Conservation (phyloP, 2,113 vertebrate species). For the Varanus salvator region DNA sequence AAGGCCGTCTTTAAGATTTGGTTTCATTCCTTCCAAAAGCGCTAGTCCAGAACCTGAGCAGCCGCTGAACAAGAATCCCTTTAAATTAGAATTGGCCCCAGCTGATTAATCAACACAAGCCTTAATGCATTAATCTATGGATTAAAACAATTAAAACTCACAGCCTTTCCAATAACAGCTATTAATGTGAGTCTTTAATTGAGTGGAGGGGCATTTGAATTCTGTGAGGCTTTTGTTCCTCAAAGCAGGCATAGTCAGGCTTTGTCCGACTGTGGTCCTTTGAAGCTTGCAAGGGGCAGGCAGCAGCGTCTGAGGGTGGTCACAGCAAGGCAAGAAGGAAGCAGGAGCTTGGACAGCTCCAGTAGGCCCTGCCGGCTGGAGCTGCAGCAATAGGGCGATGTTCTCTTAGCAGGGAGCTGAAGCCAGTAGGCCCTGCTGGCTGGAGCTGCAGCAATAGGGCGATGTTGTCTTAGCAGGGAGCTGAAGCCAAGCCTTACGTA, state of each 20-base stretch:
- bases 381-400: background rate
- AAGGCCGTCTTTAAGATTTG: too few species aligned
- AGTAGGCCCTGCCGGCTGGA: too few species aligned
- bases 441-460: background rate
- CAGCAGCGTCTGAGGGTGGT: too few species aligned
- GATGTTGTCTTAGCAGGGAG: background rate
- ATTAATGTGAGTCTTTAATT: slow-evolving; percentile 1
- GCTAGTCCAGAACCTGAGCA: background rate
- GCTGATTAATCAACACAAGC: background rate
- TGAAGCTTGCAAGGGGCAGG: too few species aligned
- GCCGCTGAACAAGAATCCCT: background rate
- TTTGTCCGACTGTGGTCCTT: background rate
- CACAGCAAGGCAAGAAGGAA: too few species aligned
- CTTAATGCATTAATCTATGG: slow-evolving; percentile 1
- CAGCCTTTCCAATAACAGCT: background rate
- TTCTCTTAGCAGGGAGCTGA: background rate
- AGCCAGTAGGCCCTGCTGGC: too few species aligned
- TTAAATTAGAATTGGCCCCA: background rate
- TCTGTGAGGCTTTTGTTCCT: background rate
- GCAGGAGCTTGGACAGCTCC: too few species aligned
- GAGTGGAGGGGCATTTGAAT: background rate
- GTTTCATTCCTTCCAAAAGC: background rate
- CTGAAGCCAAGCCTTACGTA: too few species aligned
- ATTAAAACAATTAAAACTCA: slow-evolving; percentile 26
- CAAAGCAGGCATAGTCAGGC: background rate